Base-by-base conservation (phyloP, 2,888 invertebrate genomes). In the Archaeoteleia sp. region DNA sequence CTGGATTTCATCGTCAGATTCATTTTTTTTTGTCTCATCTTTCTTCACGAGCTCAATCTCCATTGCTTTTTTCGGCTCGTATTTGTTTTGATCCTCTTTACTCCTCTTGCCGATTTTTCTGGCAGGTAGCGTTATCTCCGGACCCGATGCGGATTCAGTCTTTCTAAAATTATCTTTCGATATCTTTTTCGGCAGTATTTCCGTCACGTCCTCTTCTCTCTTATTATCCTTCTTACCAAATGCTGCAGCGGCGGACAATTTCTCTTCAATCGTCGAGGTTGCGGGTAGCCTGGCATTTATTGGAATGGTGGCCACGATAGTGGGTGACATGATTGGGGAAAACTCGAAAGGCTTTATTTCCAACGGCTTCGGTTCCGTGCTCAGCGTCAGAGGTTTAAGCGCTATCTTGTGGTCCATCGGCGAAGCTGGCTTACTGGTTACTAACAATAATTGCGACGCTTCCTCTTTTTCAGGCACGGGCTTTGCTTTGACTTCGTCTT, bases 231-330 rank as follows among this genome's bases (percentile, higher is more conserved):
- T 85, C 20, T 74, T 63, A 46, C 84, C 82, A 12, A 79, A 82
- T 13, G 81, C 82, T 58, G 73, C 72, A 1, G 84, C 81, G 0
- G 79, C 82, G 0, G 84, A 83, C 1, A 85, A 57, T 42, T 85
- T 85, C 49, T 84, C 85, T 45, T 84, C 85, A 13, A 85, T 85
- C 1, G 84, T 80, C 0, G 85, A 84, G 0, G 85, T 85, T 0
- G 85, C 85, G 0, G 85, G 85, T 4, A 85, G 54, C 15, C 85
- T 73, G 1, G 85, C 72, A 35, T 81, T 83, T 32, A 85, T 84
- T 0, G 85, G 84, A 1, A 79, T 84, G 1, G 83, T 79, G 5
- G 75, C 72, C 1, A 76, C 65, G 1, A 82, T 62, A 1, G 77
- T 70, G 1, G 80, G 73, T 1, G 81, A 73, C 6, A 76, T 63